phyloP scores from a whole-genome alignment of 2,113 vertebrate species.

The Bufo bufo region DNA sequence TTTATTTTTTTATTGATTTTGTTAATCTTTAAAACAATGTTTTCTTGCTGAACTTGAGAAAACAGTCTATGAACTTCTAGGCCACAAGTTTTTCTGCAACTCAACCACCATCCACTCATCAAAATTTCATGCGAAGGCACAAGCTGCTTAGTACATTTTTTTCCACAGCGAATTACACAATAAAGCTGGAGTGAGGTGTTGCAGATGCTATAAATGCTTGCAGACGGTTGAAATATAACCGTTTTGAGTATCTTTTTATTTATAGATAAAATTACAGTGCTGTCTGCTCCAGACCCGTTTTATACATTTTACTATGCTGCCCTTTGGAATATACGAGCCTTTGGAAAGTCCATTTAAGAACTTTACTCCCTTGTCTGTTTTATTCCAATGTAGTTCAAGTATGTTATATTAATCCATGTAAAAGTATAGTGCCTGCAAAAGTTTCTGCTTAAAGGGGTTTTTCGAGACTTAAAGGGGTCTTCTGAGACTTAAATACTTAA shows the following conservation, averaged over 20 bases:
- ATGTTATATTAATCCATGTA: constrained; percentile 2
- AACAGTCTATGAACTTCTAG: constrained; percentile 5
- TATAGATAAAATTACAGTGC: constrained; percentile 14
- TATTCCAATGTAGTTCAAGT: background rate
- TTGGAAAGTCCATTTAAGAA: background rate
- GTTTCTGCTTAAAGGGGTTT: background rate
- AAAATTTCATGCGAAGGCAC: constrained; percentile 13
- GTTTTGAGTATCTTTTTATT: constrained; percentile 25
- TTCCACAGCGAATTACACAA: background rate
- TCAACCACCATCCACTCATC: background rate
- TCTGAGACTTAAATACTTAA: no score
- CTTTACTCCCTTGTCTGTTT: background rate
- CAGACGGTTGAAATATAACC: constrained; percentile 13
- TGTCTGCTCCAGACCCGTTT: background rate
- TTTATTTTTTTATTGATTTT: background rate
- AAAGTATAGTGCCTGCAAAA: background rate
- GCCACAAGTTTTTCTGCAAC: background rate
- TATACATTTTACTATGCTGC: constrained; percentile 1
- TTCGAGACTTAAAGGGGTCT: no score
- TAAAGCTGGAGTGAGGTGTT: background rate
- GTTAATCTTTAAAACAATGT: background rate
- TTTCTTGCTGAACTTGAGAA: background rate
- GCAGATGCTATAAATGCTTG: background rate
- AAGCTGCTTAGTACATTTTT: constrained; percentile 25
- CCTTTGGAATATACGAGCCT: background rate